A percentile compares a stretch with the other conserved stretches of the same genome.
Conservation (phyloP, 1,140 invertebrate genomes). For the Drosophila kohkoa region DNA sequence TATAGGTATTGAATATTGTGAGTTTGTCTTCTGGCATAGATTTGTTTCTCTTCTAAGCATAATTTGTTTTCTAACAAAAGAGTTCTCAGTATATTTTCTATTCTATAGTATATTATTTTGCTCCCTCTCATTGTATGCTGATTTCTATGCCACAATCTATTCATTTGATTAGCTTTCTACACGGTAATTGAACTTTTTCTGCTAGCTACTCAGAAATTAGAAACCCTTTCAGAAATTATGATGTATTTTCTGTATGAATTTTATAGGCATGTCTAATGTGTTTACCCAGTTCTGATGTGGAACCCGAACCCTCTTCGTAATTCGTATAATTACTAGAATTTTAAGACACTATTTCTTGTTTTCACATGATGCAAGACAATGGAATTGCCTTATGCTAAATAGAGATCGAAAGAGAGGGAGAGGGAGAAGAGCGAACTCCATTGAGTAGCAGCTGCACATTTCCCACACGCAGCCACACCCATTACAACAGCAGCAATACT, state of each 20-base stretch:
- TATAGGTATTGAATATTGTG: too few relatives aligned
- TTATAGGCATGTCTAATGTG: conserved; percentile 28
- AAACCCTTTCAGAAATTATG: conserved; percentile 17
- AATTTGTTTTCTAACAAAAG: too few relatives aligned
- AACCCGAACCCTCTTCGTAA: conserved; percentile 18
- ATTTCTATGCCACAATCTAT: background rate
- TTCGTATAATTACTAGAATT: conserved; percentile 40
- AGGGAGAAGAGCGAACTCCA: conserved; percentile 34
- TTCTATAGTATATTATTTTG: too few relatives aligned
- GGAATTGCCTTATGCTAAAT: conserved; percentile 50
- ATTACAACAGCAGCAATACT: conserved; percentile 29
- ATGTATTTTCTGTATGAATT: conserved; percentile 7
- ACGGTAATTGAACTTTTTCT: background rate
- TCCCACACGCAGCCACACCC: conserved; percentile 33
- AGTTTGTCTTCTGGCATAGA: too few relatives aligned
- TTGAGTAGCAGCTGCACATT: conserved; percentile 46
- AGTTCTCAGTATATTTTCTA: too few relatives aligned
- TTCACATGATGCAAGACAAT: conserved; percentile 51
- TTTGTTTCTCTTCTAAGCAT: too few relatives aligned
- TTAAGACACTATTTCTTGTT: conserved; percentile 11
- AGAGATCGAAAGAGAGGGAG: conserved; percentile 16
- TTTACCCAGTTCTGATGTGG: conserved; percentile 25
- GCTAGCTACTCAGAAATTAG: background rate
- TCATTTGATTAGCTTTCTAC: conserved; percentile 8
- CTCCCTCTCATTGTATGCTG: too few relatives aligned